These are phyloP conservation scores for Hystrix brachyura DNA, from an alignment of 2,113 vertebrate species.

Conservation along the genomic window DNA sequence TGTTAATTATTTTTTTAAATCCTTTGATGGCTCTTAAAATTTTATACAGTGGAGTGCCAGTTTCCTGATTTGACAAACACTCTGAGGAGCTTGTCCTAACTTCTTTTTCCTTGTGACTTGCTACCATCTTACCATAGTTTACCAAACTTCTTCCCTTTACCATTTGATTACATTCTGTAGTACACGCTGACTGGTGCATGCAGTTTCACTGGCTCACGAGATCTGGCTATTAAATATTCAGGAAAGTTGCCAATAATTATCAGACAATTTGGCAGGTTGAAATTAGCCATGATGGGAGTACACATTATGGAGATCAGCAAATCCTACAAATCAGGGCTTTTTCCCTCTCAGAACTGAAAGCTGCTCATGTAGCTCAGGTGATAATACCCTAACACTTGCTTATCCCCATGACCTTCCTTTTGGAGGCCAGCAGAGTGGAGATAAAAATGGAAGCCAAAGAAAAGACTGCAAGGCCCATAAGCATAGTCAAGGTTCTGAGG, in stretches of 20 bases:
- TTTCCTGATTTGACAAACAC: background rate
- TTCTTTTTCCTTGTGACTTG: background rate
- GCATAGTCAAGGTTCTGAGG: background rate
- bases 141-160: background rate
- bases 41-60: background rate
- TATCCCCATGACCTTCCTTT: background rate
- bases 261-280: conserved; percentile 42
- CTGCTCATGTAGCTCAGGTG: background rate
- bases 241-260: conserved; percentile 34
- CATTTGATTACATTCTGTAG: background rate
- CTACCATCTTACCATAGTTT: background rate
- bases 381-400: background rate
- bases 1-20: conserved; percentile 40
- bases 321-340: background rate
- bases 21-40: background rate
- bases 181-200: background rate
- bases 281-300: background rate
- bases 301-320: background rate
- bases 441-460: conserved; percentile 25
- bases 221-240: conserved; percentile 31
- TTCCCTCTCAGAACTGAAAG: background rate
- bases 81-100: background rate
- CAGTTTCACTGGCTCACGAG: background rate
- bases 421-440: background rate
- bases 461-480: background rate